A percentile compares a stretch with the other conserved stretches of the same genome.
phyloP scores from a whole-genome alignment of 1,140 invertebrate genomes.

The Palaemon carinicauda region DNA sequence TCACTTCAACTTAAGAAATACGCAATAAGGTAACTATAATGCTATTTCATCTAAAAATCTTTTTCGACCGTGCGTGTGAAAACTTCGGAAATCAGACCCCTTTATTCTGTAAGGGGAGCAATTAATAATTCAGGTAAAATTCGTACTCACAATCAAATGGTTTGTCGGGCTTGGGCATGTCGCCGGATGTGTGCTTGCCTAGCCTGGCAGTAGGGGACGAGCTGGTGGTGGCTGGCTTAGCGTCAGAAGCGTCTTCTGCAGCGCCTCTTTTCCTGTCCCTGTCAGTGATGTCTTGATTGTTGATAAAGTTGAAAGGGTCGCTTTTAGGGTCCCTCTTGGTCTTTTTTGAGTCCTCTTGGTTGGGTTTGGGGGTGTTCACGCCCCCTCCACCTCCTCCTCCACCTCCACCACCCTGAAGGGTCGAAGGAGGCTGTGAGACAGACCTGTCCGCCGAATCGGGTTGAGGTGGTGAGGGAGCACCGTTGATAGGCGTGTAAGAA shows the following conservation, averaged over 20 bases:
- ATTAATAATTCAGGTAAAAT: too few species aligned
- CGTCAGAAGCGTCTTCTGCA: too few species aligned
- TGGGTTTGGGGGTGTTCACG: neutral
- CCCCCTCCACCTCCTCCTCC: neutral
- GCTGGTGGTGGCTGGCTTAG: neutral
- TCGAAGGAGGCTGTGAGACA: neutral
- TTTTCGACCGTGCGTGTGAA: too few species aligned
- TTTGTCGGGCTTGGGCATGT: constrained; percentile 29
- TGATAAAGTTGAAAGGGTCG: constrained; percentile 28
- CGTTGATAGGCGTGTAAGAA: constrained; percentile 22
- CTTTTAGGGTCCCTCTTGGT: neutral
- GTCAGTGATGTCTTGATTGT: neutral
- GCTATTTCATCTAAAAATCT: too few species aligned
- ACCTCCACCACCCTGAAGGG: constrained; percentile 6
- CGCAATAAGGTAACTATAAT: too few species aligned
- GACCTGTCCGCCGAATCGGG: neutral
- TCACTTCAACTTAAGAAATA: too few species aligned
- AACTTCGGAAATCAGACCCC: too few species aligned
- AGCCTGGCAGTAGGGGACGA: neutral
- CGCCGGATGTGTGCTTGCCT: neutral
- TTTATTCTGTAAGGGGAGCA: too few species aligned
- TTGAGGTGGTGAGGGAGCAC: constrained; percentile 7
- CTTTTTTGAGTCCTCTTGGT: neutral
- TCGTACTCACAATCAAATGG: constrained; percentile 36
- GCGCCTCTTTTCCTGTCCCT: too few species aligned